Evolutionary conservation across 2,113 vertebrate genomes (phyloP).

Genomic region (Passer domesticus): DNA sequence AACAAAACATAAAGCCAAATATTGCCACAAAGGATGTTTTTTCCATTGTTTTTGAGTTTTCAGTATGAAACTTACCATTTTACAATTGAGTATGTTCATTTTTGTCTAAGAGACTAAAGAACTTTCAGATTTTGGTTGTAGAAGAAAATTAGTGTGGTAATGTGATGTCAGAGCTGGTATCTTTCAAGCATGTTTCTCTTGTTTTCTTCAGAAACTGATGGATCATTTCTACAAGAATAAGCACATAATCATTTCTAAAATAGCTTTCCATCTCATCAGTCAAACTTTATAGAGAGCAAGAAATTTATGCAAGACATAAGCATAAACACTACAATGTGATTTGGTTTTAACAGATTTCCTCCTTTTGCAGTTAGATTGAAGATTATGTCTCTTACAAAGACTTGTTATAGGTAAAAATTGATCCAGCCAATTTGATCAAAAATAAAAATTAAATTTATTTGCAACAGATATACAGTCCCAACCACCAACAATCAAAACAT

Average conservation of each 20-base stretch:
- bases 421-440: too few relatives aligned
- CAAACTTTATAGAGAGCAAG: not conserved
- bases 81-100: not conserved
- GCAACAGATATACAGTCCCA: too few relatives aligned
- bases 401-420: too few relatives aligned
- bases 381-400: not conserved
- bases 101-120: not conserved
- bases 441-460: too few relatives aligned
- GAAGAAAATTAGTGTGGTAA: not conserved
- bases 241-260: constrained; percentile 7
- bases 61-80: not conserved
- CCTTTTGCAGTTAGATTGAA: not conserved
- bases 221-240: constrained; percentile 25
- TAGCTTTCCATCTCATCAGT: not conserved
- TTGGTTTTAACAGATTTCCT: not conserved
- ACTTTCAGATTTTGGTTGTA: not conserved
- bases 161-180: not conserved
- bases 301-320: not conserved
- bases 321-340: not conserved
- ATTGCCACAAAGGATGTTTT: not conserved
- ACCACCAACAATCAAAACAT: too few relatives aligned
- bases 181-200: not conserved
- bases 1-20: not conserved
- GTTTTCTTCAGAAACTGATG: not conserved
- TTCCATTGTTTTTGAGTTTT: not conserved